Evolutionary conservation across 2,113 vertebrate species (phyloP).

Genomic region (Brienomyrus longianalis): DNA sequence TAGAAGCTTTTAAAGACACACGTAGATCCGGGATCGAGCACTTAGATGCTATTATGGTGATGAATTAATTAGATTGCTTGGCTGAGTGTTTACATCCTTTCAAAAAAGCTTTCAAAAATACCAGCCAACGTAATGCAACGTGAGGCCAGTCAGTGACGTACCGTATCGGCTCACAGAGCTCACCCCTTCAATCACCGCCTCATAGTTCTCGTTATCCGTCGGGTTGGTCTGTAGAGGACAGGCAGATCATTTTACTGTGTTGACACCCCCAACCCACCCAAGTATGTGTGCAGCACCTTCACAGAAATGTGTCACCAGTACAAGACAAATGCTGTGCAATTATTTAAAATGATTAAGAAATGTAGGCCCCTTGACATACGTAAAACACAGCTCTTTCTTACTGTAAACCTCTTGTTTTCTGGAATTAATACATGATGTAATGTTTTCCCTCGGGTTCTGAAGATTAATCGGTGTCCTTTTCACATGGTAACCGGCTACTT

Average conservation of each 20-base stretch:
- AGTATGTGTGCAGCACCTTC: neutral
- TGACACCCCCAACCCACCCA: neutral
- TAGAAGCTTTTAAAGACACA: neutral
- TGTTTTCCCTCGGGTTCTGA: neutral
- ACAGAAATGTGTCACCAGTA: neutral
- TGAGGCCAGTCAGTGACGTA: conserved; percentile 48
- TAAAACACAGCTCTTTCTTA: neutral
- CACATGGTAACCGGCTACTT: neutral
- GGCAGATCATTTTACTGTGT: neutral
- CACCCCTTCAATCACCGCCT: conserved; percentile 72
- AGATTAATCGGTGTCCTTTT: neutral
- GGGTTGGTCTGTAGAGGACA: conserved; percentile 66
- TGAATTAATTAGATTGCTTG: neutral
- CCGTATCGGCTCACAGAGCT: conserved; percentile 84
- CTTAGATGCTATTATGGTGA: neutral
- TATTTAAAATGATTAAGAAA: neutral
- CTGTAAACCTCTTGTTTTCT: neutral
- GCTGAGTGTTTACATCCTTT: neutral
- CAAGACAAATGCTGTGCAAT: neutral
- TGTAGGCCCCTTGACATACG: neutral
- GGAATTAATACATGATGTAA: neutral
- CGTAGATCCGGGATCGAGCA: neutral
- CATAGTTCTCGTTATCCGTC: conserved; percentile 76
- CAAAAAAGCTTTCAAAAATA: conserved; percentile 5
- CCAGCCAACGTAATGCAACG: neutral